A percentile compares a stretch with the other conserved stretches of the same genome.
Evolutionary conservation across 37 sponge, comb jelly and placozoan species (phyloP).

Genomic region (Oopsacas minuta): DNA sequence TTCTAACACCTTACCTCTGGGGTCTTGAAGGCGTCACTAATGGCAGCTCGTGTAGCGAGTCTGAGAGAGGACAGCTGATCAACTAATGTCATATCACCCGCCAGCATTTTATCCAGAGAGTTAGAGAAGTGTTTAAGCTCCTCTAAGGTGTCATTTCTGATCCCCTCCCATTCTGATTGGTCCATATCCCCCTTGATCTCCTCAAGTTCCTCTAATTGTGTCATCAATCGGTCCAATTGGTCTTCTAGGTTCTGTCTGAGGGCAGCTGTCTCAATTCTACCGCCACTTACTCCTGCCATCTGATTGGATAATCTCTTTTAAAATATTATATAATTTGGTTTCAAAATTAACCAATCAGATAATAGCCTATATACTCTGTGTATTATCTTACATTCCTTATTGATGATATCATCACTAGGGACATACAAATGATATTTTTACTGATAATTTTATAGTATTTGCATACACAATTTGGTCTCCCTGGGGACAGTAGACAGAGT

Average conservation of each 20-base stretch:
- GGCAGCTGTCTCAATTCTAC: constrained; percentile 54
- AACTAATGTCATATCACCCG: constrained; percentile 76
- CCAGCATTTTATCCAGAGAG: constrained; percentile 62
- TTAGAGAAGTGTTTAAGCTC: constrained; percentile 87
- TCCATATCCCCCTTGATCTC: constrained; percentile 86
- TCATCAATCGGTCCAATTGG: constrained; percentile 89
- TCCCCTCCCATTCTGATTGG: constrained; percentile 81
- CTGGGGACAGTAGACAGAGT: no score
- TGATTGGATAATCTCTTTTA: no score
- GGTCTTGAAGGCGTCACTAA: constrained; percentile 95
- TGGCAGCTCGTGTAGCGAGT: constrained; percentile 91
- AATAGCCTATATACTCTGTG: no score
- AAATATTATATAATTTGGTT: no score
- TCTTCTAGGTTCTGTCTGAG: constrained; percentile 81
- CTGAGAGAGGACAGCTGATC: constrained; percentile 42
- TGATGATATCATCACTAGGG: no score
- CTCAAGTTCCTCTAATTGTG: constrained; percentile 85
- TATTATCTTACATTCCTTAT: no score
- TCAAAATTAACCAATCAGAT: no score
- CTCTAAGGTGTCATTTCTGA: constrained; percentile 74
- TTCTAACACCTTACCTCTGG: constrained; percentile 48
- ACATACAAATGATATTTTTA: no score
- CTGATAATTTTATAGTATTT: no score
- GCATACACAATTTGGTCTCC: no score
- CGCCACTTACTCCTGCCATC: constrained; percentile 18